Percentiles rank a stretch among this genome's conserved stretches.
These are phyloP conservation scores for Tragelaphus imberbis DNA, from an alignment of 2,113 vertebrate genomes.

Conservation along the genomic window DNA sequence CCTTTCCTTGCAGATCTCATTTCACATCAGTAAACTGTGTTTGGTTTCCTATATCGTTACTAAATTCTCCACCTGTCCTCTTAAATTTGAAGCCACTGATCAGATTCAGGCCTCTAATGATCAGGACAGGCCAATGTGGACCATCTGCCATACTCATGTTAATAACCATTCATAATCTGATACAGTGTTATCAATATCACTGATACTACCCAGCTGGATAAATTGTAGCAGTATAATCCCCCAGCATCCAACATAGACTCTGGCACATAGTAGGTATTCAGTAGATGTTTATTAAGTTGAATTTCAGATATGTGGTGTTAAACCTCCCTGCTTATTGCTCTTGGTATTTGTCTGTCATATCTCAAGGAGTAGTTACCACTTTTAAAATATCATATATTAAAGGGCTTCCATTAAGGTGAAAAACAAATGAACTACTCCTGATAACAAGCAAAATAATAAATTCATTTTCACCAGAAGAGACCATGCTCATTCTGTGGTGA, in stretches of 20 bases:
- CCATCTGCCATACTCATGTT: not conserved
- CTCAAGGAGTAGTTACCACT: not conserved
- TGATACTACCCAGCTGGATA: not conserved
- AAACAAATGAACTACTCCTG: not conserved
- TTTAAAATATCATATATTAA: not conserved
- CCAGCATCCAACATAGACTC: not conserved
- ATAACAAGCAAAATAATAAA: constrained; percentile 22
- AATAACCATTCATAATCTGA: constrained; percentile 12
- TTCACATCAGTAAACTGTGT: not conserved
- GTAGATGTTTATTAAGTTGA: not conserved
- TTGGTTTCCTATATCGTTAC: not conserved
- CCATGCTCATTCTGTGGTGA: not conserved
- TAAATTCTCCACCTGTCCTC: not conserved
- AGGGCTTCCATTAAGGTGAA: not conserved
- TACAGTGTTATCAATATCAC: not conserved
- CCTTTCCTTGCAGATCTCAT: not conserved
- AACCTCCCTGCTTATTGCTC: not conserved
- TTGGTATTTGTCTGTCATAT: not conserved
- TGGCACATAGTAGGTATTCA: not conserved
- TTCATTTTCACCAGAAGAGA: constrained; percentile 37
- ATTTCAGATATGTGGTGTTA: not conserved
- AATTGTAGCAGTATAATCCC: not conserved
- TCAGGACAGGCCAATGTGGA: not conserved
- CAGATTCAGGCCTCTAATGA: not conserved
- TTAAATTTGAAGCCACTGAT: not conserved